A percentile compares a stretch with the other conserved stretches of the same genome.
These are phyloP conservation scores for Cebidichthys violaceus DNA, from an alignment of 2,113 vertebrate genomes.

Conservation along the genomic window DNA sequence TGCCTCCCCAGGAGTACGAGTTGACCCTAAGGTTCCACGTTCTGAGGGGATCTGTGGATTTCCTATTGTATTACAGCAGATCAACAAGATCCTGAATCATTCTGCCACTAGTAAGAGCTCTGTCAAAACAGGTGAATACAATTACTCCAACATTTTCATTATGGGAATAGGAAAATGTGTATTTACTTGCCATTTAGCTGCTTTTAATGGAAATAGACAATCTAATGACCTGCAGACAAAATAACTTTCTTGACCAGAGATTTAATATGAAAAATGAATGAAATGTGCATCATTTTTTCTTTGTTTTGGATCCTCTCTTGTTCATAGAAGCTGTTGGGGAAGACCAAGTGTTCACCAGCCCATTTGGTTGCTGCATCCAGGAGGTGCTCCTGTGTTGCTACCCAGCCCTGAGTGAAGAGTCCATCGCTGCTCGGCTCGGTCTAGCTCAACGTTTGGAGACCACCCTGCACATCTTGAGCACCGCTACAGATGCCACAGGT, in stretches of 20 bases:
- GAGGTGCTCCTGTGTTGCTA: constrained; percentile 90
- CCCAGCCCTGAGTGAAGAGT: constrained; percentile 87
- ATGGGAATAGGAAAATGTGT: background rate
- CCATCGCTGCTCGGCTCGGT: constrained; percentile 82
- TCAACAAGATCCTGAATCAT: constrained; percentile 93
- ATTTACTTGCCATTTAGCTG: background rate
- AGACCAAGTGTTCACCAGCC: constrained; percentile 74
- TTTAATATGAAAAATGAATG: background rate
- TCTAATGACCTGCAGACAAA: background rate
- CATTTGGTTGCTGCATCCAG: constrained; percentile 87
- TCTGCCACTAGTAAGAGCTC: constrained; percentile 79
- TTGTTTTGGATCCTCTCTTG: background rate
- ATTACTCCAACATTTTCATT: background rate
- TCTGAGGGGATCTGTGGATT: constrained; percentile 89
- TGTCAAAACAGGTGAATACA: constrained; percentile 85
- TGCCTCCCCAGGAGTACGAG: constrained; percentile 81
- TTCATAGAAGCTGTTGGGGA: constrained; percentile 77
- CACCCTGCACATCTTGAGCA: constrained; percentile 82
- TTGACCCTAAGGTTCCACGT: constrained; percentile 78
- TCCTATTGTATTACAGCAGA: constrained; percentile 90
- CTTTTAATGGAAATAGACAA: background rate
- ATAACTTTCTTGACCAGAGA: background rate
- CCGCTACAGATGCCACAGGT: constrained; percentile 85
- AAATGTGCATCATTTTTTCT: background rate
- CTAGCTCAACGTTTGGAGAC: constrained; percentile 87